phyloP scores from a whole-genome alignment of 2,113 vertebrate genomes.

The Stegostoma tigrinum region DNA sequence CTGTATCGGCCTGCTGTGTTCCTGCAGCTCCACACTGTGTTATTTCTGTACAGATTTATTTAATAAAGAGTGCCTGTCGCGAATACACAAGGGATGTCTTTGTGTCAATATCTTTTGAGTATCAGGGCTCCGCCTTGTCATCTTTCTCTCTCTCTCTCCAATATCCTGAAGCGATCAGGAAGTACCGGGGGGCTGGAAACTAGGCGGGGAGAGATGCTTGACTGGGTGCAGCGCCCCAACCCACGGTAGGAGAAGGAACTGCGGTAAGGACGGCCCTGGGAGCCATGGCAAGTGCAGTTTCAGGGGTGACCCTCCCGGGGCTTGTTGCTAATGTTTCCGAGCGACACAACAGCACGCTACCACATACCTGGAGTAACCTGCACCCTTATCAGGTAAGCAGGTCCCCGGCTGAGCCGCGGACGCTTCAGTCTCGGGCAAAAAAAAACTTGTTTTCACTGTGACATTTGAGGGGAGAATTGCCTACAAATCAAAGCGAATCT shows the following conservation, averaged over 20 bases:
- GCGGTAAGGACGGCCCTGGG: not conserved
- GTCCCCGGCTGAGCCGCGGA: not conserved
- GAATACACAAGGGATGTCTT: not conserved
- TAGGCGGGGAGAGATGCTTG: not conserved
- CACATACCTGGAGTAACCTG: not conserved
- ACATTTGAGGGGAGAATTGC: no score
- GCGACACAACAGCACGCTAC: not conserved
- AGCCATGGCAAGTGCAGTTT: not conserved
- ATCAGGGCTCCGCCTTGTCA: not conserved
- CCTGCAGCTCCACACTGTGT: no score
- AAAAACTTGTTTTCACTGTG: no score
- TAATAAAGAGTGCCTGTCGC: not conserved
- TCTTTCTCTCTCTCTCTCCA: not conserved
- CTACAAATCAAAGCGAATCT: no score
- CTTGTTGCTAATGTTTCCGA: not conserved
- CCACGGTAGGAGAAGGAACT: not conserved
- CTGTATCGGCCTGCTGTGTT: no score
- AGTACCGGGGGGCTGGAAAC: not conserved
- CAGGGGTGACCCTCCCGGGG: not conserved
- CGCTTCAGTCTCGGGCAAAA: no score
- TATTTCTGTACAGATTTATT: not conserved
- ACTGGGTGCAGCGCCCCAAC: not conserved
- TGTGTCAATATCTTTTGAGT: not conserved
- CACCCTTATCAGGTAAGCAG: constrained; percentile 13
- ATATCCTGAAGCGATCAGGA: not conserved